Base-by-base conservation (phyloP, 92 coral and sea anemone species). In the Epizoanthus scotinus region DNA sequence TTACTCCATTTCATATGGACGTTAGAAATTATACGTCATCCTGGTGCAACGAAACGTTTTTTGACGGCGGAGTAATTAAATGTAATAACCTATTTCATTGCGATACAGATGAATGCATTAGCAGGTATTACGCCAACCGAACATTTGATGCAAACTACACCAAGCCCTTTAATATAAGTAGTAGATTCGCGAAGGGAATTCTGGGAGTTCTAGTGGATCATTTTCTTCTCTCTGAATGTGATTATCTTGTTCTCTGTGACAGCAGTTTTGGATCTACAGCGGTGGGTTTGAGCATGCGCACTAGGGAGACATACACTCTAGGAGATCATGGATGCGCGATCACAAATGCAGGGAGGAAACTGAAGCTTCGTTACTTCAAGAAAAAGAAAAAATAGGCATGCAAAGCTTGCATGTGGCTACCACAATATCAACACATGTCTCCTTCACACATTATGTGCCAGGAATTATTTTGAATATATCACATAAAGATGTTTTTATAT, bases 211-310 rank as follows among this genome's bases (percentile, higher is more conserved):
- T 95, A 68, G 91, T 95, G 10, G 98, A 95, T 67, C 92, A 90
- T 50, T 90, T 95, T 71, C 81, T 95, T 20, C 83, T 95, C 42
- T 86, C 92, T 17, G 91, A 95, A 61, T 90, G 97, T 66, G 97
- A 95, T 83, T 92, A 88, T 67, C 87, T 92, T 14, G 71, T 92
- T 66, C 81, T 92, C 5, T 89, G 97, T 36, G 97, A 92, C 90
- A 92, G 97, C 94, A 92, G 97, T 86, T 92, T 92, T 83, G 88
- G 97, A 29, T 87, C 97, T 59, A 84, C 97, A 75, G 97, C 97
- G 57, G 90, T 92, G 17, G 97, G 97, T 5, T 40, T 92, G 86
- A 71, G 97, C 86, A 92, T 92, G 93, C 94, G 92, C 53, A 69
- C 86, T 19, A 71, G 78, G 0, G 85, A 90, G 8, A 79, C 82